Evolutionary conservation across 2,797 vertebrate genomes (phyloP).

Genomic region (Periparus ater): DNA sequence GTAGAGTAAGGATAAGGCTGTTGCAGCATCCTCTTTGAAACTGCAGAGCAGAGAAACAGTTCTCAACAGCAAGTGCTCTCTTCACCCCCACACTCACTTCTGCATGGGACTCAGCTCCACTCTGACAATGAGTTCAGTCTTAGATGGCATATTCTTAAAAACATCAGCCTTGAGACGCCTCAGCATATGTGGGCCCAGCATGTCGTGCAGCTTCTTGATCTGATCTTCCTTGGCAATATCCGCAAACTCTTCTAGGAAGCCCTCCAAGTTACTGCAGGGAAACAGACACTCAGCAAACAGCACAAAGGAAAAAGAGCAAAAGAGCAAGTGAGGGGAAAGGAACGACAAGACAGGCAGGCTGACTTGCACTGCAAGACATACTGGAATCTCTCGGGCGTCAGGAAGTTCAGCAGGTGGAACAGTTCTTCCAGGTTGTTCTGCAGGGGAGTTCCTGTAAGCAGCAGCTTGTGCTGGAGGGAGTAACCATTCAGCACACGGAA

Average conservation of each 20-base stretch:
- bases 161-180: slow-evolving; percentile 96
- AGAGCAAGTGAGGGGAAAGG: neutral
- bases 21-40: neutral
- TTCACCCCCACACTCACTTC: slow-evolving; percentile 81
- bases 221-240: slow-evolving; percentile 99
- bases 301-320: neutral
- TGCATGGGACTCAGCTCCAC: slow-evolving; percentile 98
- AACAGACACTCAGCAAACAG: slow-evolving; percentile 15
- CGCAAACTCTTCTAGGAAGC: slow-evolving; percentile 97
- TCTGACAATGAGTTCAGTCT: slow-evolving; percentile 95
- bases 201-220: slow-evolving; percentile 99
- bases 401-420: slow-evolving; percentile 96
- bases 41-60: neutral
- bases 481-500: slow-evolving; percentile 97
- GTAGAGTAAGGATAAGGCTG: neutral
- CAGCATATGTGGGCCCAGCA: slow-evolving; percentile 98
- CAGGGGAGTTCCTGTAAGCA: slow-evolving; percentile 95
- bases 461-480: slow-evolving; percentile 94
- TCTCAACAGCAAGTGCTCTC: neutral
- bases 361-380: slow-evolving; percentile 73
- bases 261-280: slow-evolving; percentile 89
- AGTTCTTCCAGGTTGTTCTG: slow-evolving; percentile 98
- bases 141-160: slow-evolving; percentile 99
- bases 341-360: neutral
- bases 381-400: slow-evolving; percentile 96